These are phyloP conservation scores for Cataglyphis albicans DNA, from an alignment of 2,888 invertebrate species.

Conservation along the genomic window DNA sequence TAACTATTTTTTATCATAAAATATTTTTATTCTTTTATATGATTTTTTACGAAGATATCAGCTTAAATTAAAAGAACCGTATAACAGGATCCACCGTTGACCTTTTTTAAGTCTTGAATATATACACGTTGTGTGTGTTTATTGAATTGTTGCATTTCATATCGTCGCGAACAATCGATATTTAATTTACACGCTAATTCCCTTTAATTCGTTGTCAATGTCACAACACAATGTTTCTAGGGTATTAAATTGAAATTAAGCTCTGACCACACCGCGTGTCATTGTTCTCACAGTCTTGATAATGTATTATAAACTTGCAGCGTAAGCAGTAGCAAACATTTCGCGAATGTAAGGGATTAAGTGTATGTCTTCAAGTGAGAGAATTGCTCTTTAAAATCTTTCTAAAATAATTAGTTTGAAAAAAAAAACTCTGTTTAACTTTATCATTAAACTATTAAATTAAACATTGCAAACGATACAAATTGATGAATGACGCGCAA, in stretches of 20 bases:
- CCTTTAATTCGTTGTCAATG: constrained; percentile 58
- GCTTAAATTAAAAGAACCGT: neutral
- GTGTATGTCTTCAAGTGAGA: neutral
- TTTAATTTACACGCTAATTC: constrained; percentile 62
- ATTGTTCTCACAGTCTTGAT: constrained; percentile 42
- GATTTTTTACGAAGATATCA: neutral
- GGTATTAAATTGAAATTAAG: constrained; percentile 56
- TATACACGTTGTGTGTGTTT: neutral
- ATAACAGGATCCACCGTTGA: neutral
- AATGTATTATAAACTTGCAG: constrained; percentile 6
- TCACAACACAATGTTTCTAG: constrained; percentile 32
- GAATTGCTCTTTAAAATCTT: neutral
- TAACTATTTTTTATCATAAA: constrained; percentile 1
- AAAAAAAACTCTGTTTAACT: constrained; percentile 2
- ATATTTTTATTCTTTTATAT: neutral
- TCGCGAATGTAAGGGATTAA: neutral
- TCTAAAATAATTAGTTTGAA: neutral
- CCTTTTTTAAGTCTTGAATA: neutral
- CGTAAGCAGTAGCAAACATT: constrained; percentile 3
- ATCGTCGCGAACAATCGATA: constrained; percentile 52
- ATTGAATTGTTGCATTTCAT: neutral
- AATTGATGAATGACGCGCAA: neutral
- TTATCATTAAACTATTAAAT: constrained; percentile 3
- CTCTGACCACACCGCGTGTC: constrained; percentile 18
- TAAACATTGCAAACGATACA: neutral